These are phyloP conservation scores for Pterocles burchelli DNA, from an alignment of 2,113 vertebrate genomes.

Conservation along the genomic window DNA sequence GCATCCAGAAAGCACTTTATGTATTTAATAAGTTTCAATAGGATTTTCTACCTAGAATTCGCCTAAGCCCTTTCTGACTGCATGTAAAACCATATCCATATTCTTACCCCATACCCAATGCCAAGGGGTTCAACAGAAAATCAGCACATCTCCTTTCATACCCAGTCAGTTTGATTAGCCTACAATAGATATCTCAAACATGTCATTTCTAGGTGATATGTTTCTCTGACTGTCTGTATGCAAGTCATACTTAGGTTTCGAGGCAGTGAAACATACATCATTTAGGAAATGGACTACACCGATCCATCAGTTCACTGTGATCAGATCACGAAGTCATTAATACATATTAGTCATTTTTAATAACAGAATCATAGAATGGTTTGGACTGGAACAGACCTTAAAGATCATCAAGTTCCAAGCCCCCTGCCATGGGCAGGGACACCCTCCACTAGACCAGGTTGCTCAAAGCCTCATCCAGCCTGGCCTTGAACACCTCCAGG, in stretches of 20 bases:
- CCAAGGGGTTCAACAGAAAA: background rate
- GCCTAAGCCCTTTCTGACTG: background rate
- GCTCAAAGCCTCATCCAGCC: no score
- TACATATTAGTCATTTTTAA: background rate
- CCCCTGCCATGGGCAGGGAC: no score
- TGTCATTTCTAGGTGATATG: background rate
- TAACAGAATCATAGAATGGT: no score
- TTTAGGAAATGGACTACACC: background rate
- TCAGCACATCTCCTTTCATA: background rate
- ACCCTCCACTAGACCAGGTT: no score
- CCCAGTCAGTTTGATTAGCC: background rate
- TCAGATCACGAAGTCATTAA: background rate
- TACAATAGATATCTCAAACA: background rate
- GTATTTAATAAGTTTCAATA: background rate
- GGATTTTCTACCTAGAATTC: background rate
- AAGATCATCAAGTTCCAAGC: no score
- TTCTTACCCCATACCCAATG: background rate
- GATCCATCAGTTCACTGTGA: background rate
- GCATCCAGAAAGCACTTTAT: background rate
- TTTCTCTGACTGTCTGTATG: background rate
- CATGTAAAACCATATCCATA: background rate
- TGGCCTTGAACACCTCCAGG: no score
- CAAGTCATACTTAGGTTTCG: background rate
- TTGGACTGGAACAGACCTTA: no score
- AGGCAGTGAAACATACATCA: background rate